phyloP scores from a whole-genome alignment of 1,140 invertebrate genomes.

The Trissolcus basalis region DNA sequence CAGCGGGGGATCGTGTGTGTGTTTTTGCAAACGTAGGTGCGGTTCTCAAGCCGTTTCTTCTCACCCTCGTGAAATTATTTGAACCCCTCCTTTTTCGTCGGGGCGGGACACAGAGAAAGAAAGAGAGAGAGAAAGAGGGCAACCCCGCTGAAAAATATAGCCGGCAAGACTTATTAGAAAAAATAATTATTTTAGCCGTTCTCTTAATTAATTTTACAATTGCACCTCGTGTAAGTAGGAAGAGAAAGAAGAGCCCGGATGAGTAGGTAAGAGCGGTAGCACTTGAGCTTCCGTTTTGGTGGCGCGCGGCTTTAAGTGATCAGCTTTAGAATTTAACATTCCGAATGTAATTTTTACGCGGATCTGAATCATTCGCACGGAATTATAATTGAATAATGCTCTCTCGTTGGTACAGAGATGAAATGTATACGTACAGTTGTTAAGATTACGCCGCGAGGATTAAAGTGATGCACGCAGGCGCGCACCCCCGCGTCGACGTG shows the following conservation, averaged over 20 bases:
- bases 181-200: conserved; percentile 75
- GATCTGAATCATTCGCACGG: conserved; percentile 22
- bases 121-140: too few relatives aligned
- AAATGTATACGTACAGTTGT: conserved; percentile 11
- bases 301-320: conserved; percentile 38
- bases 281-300: conserved; percentile 22
- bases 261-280: conserved; percentile 28
- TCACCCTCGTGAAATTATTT: conserved; percentile 73
- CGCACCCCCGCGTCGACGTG: background rate
- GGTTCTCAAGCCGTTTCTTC: conserved; percentile 69
- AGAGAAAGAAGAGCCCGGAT: conserved; percentile 27
- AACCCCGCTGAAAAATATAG: conserved; percentile 42
- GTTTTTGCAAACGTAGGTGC: conserved; percentile 72
- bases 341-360: conserved; percentile 44
- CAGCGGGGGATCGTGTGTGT: conserved; percentile 47
- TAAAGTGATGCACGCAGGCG: conserved; percentile 22
- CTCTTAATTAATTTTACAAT: conserved; percentile 77
- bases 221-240: conserved; percentile 57
- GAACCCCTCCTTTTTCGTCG: conserved; percentile 56
- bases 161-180: conserved; percentile 74
- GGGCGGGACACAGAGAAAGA: background rate
- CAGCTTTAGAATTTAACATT: conserved; percentile 41
- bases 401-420: background rate
- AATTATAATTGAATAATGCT: conserved; percentile 46
- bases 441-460: conserved; percentile 34